A percentile compares a stretch with the other conserved stretches of the same genome.
phyloP scores from a whole-genome alignment of 2,888 invertebrate genomes.

The Standfussiana lucernea region DNA sequence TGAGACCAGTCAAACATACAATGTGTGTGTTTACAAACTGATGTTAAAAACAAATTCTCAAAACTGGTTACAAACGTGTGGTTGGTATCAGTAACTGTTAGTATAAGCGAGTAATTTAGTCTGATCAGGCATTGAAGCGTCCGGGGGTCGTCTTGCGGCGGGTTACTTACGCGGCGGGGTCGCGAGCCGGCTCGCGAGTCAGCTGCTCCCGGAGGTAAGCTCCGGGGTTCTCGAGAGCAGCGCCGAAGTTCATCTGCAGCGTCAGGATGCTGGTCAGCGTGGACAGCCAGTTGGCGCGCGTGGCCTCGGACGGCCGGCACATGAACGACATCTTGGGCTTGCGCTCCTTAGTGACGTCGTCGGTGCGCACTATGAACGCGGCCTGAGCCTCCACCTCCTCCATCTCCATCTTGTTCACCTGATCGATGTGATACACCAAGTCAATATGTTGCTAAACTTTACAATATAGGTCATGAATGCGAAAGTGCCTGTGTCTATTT shows the following conservation, averaged over 20 bases:
- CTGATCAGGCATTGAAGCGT: constrained; percentile 18
- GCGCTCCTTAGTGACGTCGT: constrained; percentile 91
- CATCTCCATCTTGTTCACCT: constrained; percentile 99
- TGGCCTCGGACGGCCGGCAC: constrained; percentile 94
- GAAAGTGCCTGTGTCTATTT: background rate
- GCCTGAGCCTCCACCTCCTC: constrained; percentile 89
- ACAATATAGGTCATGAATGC: background rate
- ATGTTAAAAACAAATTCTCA: background rate
- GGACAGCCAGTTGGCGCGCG: constrained; percentile 96
- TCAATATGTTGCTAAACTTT: constrained; percentile 16
- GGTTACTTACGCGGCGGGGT: constrained; percentile 84
- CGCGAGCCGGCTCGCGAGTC: constrained; percentile 78
- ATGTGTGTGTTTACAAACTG: background rate
- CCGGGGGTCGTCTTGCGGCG: constrained; percentile 22
- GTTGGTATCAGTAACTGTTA: constrained; percentile 24
- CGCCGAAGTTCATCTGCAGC: constrained; percentile 97
- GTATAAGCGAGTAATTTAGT: constrained; percentile 35
- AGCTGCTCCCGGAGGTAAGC: constrained; percentile 83
- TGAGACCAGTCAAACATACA: constrained; percentile 33
- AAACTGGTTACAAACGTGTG: constrained; percentile 15
- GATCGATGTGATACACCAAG: constrained; percentile 32
- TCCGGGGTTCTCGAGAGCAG: constrained; percentile 98
- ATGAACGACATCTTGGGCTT: constrained; percentile 94
- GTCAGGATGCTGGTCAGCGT: constrained; percentile 96
- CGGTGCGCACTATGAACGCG: constrained; percentile 91